Evolutionary conservation across 1,140 invertebrate species (phyloP), one percentile per base, ranked within the genome.

Genomic region (Sarcophaga bullata): DNA sequence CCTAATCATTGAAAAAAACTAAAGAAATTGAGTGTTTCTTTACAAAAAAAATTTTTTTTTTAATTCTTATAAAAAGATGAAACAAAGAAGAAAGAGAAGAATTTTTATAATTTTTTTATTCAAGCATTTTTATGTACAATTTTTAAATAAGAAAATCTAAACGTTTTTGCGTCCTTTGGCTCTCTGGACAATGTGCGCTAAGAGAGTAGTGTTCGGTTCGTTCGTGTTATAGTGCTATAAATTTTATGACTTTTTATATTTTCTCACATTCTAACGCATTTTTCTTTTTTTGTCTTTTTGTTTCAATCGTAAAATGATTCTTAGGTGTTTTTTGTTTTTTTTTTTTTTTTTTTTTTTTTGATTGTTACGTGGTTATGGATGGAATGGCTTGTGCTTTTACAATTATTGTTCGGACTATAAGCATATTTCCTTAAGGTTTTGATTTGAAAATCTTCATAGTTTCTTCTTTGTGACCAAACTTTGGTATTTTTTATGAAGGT

Each of bases 221-320:
- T n/a, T n/a, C 54, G 54, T 68, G n/a, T 25, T 15, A 9, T 68
- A 8, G n/a, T 68, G n/a, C 58, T 68, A 82, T 73, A 37, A 49
- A 80, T 49, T 84, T 89, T 89, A 89, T 88, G 86, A 86, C 86
- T 88, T 89, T 89, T 89, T 89, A 89, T 89, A 89, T 87, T 89
- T 89, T 88, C 88, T 88, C 88, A 89, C 88, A 86, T 83, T 84
- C 37, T 73, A 48, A 13, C 3, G 10, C n/a, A 49, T 58, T 54
- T 73, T 73, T 48, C 13, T 84, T 84, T 86, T 81, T 83, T 84
- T 73, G 4, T 73, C 73, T 80, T 84, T 85, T 86, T 10, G 84
- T 86, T 86, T 85, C 86, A 84, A 86, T 85, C 88, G 88, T 89
- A 88, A 89, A 89, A 89, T 89, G 88, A 89, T 88, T 89, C 86